Evolutionary conservation across 1,140 invertebrate species (phyloP), one percentile per base, ranked within the genome.

Genomic region (Limonius californicus): DNA sequence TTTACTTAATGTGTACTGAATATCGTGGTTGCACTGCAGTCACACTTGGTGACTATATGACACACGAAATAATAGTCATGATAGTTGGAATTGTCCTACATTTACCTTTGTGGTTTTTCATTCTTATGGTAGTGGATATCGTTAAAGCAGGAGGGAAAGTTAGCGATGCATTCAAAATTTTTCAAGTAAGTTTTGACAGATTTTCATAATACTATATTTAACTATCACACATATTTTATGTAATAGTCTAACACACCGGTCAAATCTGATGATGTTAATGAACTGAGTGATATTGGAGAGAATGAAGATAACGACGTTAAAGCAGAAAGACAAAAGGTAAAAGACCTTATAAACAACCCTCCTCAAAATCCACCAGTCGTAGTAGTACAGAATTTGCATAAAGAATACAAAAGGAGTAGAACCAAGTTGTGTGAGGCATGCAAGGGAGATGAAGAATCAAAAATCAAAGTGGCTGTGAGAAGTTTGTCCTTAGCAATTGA

Each of bases 221-320:
- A n/a, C n/a, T n/a, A n/a, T n/a, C n/a, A n/a, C n/a, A n/a, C n/a
- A n/a, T n/a, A n/a, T n/a, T n/a, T n/a, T n/a, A n/a, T 12, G 2
- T 39, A 12, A 12, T 39, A 39, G 35, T 2, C 35, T 11, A 39
- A 39, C 8, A 2, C 2, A 11, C 7, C 8, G n/a, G n/a, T 14
- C 2, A 39, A 39, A 12, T 11, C 2, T 12, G 79, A 81, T 56
- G 82, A 84, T 68, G 76, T 78, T 18, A 80, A 79, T 70, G 82
- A 84, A 57, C 79, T 82, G 30, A 73, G 74, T 0, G 86, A 87
- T 61, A 75, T 82, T 35, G 84, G 84, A 0, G 83, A 84, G 53
- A 81, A 85, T 64, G 90, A 91, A 71, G 89, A 92, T 70, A 75
- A 82, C 4, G 90, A 93, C 73, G 90, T 92, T 6, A 81, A 84